Conservation (phyloP, 1,140 invertebrate genomes). For the Agrilus planipennis region DNA sequence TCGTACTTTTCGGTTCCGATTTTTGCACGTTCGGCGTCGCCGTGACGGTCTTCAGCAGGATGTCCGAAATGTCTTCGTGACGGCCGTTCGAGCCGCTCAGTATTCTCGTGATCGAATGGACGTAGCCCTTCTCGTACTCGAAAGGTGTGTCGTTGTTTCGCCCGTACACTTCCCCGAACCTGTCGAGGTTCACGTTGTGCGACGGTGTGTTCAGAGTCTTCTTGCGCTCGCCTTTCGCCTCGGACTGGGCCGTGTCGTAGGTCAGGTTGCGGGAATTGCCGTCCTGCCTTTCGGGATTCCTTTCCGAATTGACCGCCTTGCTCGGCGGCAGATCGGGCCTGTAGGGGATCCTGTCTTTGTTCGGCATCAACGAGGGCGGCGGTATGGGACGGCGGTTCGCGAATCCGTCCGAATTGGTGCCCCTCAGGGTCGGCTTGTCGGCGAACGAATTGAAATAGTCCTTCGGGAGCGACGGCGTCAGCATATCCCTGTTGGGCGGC, state of each 20-base stretch:
- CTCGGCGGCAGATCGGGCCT: slow-evolving; percentile 43
- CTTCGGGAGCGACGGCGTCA: slow-evolving; percentile 65
- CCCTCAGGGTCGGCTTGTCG: slow-evolving; percentile 68
- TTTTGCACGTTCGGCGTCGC: slow-evolving; percentile 43
- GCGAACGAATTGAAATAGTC: slow-evolving; percentile 70
- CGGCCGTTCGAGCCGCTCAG: slow-evolving; percentile 67
- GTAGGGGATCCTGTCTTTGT: slow-evolving; percentile 67
- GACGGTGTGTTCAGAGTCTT: slow-evolving; percentile 62
- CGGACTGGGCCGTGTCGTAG: slow-evolving; percentile 13
- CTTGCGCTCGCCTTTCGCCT: slow-evolving; percentile 39
- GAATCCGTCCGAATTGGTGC: slow-evolving; percentile 50
- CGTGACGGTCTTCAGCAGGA: slow-evolving; percentile 53
- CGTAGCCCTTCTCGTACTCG: slow-evolving; percentile 30
- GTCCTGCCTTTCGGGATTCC: slow-evolving; percentile 12
- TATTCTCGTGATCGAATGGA: slow-evolving; percentile 59
- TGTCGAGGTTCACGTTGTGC: slow-evolving; percentile 36
- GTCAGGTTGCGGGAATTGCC: slow-evolving; percentile 11
- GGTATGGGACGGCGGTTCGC: slow-evolving; percentile 57
- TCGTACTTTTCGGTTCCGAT: slow-evolving; percentile 24
- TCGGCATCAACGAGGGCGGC: slow-evolving; percentile 60
- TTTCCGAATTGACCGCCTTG: slow-evolving; percentile 28
- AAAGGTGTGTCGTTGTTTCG: slow-evolving; percentile 28
- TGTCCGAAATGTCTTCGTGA: slow-evolving; percentile 65
- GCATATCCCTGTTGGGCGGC: slow-evolving; percentile 60
- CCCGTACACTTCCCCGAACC: slow-evolving; percentile 25